Evolutionary conservation across 2,113 vertebrate species (phyloP).

Genomic region (Oryzias javanicus): DNA sequence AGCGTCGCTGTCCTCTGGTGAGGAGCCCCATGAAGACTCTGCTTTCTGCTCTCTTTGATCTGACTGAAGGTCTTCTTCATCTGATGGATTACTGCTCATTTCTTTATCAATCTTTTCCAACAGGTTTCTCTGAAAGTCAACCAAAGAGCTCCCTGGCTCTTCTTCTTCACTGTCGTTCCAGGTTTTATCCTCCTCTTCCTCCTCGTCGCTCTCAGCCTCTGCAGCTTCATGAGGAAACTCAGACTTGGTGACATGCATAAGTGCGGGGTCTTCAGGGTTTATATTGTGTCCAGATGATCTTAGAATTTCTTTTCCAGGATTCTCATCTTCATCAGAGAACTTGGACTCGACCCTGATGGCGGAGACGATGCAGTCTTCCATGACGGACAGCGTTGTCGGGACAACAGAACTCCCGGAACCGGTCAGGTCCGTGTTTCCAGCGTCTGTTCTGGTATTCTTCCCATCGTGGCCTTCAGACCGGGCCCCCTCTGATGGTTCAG

Average conservation of each 20-base stretch:
- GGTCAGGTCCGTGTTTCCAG: neutral
- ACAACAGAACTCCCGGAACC: constrained; percentile 10
- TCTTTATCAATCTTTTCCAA: neutral
- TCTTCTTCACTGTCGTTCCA: constrained; percentile 44
- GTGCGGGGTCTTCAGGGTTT: neutral
- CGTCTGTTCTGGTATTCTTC: constrained; percentile 21
- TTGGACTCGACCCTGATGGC: constrained; percentile 72
- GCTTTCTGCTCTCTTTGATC: constrained; percentile 24
- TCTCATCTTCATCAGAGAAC: constrained; percentile 76
- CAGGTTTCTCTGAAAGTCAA: constrained; percentile 8
- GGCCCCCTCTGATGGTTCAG: constrained; percentile 1
- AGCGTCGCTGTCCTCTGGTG: constrained; percentile 46
- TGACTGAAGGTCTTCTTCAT: constrained; percentile 21
- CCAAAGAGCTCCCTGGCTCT: constrained; percentile 9
- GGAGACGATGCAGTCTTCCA: constrained; percentile 68
- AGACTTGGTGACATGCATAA: neutral
- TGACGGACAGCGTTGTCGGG: constrained; percentile 47
- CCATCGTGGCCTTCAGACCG: constrained; percentile 5
- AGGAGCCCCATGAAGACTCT: constrained; percentile 64
- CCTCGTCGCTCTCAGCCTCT: constrained; percentile 20
- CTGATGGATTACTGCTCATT: constrained; percentile 6
- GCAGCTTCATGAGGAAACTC: constrained; percentile 7
- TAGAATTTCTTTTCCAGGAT: constrained; percentile 34
- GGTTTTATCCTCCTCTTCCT: constrained; percentile 3
- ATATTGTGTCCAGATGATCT: constrained; percentile 12